Conservation (phyloP, 2,113 vertebrate genomes). For the Mesitornis unicolor region DNA sequence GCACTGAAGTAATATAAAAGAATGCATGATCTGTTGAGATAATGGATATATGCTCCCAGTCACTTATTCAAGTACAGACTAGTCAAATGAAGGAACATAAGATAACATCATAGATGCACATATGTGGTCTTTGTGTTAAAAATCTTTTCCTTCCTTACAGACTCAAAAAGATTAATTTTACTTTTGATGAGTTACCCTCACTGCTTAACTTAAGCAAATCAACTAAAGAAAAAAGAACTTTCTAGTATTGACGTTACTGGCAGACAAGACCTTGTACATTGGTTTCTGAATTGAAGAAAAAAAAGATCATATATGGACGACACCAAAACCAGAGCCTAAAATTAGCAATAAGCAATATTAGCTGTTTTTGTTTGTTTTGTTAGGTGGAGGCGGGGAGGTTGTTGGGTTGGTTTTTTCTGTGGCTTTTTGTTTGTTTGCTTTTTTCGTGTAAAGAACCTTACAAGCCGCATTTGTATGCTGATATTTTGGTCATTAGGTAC, state of each 20-base stretch:
- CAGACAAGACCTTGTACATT: background rate
- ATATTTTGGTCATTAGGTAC: background rate
- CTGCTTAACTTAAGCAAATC: background rate
- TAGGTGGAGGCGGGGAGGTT: background rate
- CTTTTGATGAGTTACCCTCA: background rate
- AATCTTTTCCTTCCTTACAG: background rate
- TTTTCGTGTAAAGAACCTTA: background rate
- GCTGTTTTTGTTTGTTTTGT: background rate
- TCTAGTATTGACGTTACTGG: background rate
- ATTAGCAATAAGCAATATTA: background rate
- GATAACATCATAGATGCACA: fast-evolving
- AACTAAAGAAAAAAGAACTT: background rate
- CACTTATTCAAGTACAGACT: background rate
- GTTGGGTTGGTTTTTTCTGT: fast-evolving
- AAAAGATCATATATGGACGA: background rate
- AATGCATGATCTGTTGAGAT: background rate
- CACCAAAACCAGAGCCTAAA: background rate
- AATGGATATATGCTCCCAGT: background rate
- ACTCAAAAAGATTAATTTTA: background rate
- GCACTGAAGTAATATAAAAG: background rate
- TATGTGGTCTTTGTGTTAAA: background rate
- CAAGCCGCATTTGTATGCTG: background rate
- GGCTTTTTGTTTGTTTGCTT: background rate
- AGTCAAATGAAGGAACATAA: background rate
- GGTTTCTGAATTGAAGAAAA: background rate